These are phyloP conservation scores for Bilobella aurantiaca DNA, from an alignment of 1,140 invertebrate genomes.

Conservation along the genomic window DNA sequence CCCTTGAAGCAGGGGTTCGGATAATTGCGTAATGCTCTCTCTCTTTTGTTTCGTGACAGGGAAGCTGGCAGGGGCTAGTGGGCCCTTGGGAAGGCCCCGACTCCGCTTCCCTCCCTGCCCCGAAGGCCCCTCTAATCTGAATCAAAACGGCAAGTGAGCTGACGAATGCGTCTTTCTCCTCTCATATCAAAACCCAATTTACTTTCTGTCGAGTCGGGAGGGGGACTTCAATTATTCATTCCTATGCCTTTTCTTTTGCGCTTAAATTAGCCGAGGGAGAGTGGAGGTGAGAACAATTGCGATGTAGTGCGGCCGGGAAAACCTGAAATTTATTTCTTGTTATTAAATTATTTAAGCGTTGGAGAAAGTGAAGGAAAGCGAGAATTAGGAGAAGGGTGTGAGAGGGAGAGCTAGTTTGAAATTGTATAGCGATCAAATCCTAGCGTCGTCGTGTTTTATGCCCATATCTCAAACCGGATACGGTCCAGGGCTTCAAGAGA, in stretches of 20 bases:
- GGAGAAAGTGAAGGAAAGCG: not conserved
- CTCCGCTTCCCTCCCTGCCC: not conserved
- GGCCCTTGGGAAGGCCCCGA: not conserved
- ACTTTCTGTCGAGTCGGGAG: too few species aligned
- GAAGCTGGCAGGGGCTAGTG: not conserved
- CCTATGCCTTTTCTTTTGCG: not conserved
- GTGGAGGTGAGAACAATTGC: not conserved
- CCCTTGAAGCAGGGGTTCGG: too few species aligned
- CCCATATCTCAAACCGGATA: too few species aligned
- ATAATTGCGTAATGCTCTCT: not conserved
- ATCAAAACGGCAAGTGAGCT: not conserved
- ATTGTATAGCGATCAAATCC: not conserved
- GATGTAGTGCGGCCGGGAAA: too few species aligned
- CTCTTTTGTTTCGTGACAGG: not conserved
- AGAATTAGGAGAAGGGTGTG: not conserved
- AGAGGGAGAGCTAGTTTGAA: not conserved
- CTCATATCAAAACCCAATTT: not conserved
- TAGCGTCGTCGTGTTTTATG: too few species aligned
- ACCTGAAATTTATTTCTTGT: not conserved
- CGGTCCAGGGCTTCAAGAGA: too few species aligned
- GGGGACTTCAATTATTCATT: not conserved
- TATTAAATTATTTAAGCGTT: not conserved
- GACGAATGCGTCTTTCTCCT: not conserved
- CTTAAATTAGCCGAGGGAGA: not conserved
- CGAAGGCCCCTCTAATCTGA: not conserved